phyloP scores from a whole-genome alignment of 2,888 invertebrate genomes.

The Drosophila picticornis region DNA sequence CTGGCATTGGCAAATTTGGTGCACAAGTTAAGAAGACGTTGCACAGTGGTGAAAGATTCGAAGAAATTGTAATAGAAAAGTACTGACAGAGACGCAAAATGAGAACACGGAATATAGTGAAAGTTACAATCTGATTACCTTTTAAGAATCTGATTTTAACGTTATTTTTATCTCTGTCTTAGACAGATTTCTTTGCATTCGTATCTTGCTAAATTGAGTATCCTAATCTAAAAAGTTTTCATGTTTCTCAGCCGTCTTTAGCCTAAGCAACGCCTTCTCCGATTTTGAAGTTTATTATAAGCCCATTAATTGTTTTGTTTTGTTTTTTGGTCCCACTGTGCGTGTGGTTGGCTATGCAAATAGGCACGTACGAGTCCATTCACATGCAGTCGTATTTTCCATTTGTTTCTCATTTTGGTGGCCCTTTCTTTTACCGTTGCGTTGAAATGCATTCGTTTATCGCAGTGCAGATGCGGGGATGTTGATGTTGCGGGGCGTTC shows the following conservation, averaged over 20 bases:
- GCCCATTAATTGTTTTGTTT: not conserved
- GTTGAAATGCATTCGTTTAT: slow-evolving; percentile 68
- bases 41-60: slow-evolving; percentile 33
- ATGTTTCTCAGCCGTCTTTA: not conserved
- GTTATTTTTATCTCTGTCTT: not conserved
- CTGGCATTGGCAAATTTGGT: slow-evolving; percentile 4
- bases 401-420: slow-evolving; percentile 57
- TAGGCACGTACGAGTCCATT: slow-evolving; percentile 22
- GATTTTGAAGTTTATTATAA: not conserved
- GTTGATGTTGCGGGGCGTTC: slow-evolving; percentile 8
- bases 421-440: slow-evolving; percentile 47
- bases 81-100: not conserved
- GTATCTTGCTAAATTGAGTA: not conserved
- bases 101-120: not conserved
- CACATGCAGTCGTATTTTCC: slow-evolving; percentile 50
- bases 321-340: slow-evolving; percentile 35
- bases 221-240: not conserved
- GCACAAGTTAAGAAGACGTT: slow-evolving; percentile 6
- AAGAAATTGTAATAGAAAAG: not conserved
- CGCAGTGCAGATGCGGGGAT: slow-evolving; percentile 6
- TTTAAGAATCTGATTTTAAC: not conserved
- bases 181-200: not conserved
- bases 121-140: not conserved
- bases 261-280: not conserved
- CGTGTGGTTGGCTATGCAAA: slow-evolving; percentile 15